phyloP scores from a whole-genome alignment of 2,888 invertebrate species.

The Nesidiocoris tenuis region DNA sequence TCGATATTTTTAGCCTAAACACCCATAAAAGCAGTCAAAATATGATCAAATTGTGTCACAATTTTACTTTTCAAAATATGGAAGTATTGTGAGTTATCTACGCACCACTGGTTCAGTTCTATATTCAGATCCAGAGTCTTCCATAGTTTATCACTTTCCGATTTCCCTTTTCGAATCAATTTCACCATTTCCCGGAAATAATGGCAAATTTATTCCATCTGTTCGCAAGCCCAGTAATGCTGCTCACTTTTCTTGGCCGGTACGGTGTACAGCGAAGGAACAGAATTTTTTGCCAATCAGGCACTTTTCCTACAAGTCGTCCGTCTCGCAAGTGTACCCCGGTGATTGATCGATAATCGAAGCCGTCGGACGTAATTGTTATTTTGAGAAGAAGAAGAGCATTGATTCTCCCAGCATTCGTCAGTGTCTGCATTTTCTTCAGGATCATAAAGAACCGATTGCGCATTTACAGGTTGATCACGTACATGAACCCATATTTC shows the following conservation, averaged over 20 bases:
- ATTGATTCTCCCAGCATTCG: neutral
- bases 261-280: neutral
- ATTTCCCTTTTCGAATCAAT: conserved; percentile 12
- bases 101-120: no score
- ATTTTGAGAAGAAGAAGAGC: conserved; percentile 2
- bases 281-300: conserved; percentile 4
- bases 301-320: neutral
- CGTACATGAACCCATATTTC: neutral
- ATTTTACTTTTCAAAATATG: no score
- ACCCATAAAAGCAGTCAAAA: no score
- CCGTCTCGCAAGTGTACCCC: neutral
- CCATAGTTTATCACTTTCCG: conserved; percentile 32
- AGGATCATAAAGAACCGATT: neutral
- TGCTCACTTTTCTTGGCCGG: neutral
- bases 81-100: no score
- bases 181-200: conserved; percentile 11
- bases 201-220: conserved; percentile 23
- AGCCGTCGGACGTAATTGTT: conserved; percentile 13
- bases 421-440: neutral
- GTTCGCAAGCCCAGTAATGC: conserved; percentile 27
- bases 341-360: conserved; percentile 17
- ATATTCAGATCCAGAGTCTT: conserved; percentile 20
- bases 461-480: neutral
- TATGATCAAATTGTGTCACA: no score
- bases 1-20: no score